Percentiles rank a stretch among this genome's conserved stretches.
Conservation (phyloP, 1,140 invertebrate species). For the Thalassaphorura encarpata region DNA sequence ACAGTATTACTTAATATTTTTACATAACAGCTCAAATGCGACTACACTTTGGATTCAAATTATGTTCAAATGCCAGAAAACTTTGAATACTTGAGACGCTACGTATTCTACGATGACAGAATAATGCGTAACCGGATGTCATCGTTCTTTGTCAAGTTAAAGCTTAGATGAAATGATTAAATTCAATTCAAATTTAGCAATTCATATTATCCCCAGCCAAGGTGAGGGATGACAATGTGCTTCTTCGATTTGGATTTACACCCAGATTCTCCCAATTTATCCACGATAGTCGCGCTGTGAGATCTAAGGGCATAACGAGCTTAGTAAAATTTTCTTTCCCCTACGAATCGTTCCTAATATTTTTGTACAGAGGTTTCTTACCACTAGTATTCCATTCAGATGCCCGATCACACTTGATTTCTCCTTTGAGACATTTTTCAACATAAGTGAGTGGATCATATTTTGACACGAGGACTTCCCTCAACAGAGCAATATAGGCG, state of each 20-base stretch:
- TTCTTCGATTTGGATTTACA: slow-evolving; percentile 73
- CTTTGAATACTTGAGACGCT: no score
- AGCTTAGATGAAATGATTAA: no score
- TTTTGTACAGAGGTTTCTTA: slow-evolving; percentile 41
- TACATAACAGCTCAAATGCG: no score
- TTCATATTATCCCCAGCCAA: slow-evolving; percentile 3
- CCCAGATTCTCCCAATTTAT: slow-evolving; percentile 98
- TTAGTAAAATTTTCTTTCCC: no score
- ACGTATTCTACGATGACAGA: no score
- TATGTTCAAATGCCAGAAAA: no score
- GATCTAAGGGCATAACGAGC: slow-evolving; percentile 58
- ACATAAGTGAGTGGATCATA: slow-evolving; percentile 88
- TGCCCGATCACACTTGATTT: slow-evolving; percentile 66
- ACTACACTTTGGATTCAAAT: no score
- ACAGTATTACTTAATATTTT: no score
- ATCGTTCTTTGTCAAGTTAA: no score
- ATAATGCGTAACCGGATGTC: no score
- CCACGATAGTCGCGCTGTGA: slow-evolving; percentile 93
- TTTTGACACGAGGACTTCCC: slow-evolving; percentile 79
- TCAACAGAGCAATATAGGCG: slow-evolving; percentile 87
- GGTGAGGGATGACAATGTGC: slow-evolving; percentile 60
- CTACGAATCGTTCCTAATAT: no score
- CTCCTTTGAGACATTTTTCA: slow-evolving; percentile 77
- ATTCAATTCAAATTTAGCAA: no score
- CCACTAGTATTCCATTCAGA: slow-evolving; percentile 94